These are phyloP conservation scores for Antrozous pallidus DNA, from an alignment of 2,797 vertebrate species.

Conservation along the genomic window DNA sequence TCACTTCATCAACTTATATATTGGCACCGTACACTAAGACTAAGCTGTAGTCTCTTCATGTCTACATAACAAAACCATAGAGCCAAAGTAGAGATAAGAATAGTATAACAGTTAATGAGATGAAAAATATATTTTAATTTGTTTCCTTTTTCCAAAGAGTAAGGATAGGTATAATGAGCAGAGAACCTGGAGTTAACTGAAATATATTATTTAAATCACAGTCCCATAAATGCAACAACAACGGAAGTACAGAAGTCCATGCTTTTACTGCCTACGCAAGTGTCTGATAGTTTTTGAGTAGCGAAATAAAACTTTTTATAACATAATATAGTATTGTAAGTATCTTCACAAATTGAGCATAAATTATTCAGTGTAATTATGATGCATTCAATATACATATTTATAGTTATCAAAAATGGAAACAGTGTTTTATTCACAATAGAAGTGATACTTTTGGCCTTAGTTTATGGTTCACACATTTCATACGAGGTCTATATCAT, in stretches of 20 bases:
- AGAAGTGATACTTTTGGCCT: background rate
- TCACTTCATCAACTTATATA: background rate
- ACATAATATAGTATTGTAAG: background rate
- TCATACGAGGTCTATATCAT: background rate
- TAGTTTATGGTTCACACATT: background rate
- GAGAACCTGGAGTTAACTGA: background rate
- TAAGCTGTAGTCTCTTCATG: background rate
- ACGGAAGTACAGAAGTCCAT: background rate
- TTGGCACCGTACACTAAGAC: background rate
- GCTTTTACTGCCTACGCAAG: background rate
- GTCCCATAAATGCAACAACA: background rate
- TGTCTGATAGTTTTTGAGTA: background rate
- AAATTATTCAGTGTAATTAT: constrained; percentile 27
- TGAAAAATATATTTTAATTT: background rate
- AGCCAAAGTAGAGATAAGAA: background rate
- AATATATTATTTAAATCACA: background rate
- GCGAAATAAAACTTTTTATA: constrained; percentile 5
- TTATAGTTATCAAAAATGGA: background rate
- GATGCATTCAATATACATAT: background rate
- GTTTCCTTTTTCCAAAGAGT: background rate
- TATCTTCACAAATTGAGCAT: constrained; percentile 1
- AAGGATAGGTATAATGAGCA: background rate
- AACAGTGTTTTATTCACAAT: background rate
- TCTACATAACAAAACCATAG: background rate
- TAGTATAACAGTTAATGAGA: background rate